Evolutionary conservation across 2,113 vertebrate genomes (phyloP), one percentile per base, ranked within the genome.

Genomic region (Galeopterus variegatus): DNA sequence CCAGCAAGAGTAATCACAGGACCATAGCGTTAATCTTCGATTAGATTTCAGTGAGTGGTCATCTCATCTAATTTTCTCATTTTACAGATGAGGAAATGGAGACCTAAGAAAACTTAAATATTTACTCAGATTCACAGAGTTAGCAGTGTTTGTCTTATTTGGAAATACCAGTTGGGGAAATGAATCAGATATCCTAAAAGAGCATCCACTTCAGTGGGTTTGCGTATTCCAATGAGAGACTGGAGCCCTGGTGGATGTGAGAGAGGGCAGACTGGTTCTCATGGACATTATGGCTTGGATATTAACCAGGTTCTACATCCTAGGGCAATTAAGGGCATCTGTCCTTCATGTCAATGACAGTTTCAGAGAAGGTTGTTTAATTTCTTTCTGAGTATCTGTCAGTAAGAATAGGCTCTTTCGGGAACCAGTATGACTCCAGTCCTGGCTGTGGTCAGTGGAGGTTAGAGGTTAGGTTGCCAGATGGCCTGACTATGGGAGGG

Each of bases 81-180:
- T 93, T 70, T 67, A 33, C 88, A 94, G 65, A 85, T 54, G 77
- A 96, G 72, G 62, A 90, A 91, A 92, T 82, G 54, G 62, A 93
- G 62, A 6, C n/a, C 54, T 80, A 77, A 83, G 70, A 88, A 65
- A 50, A 28, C n/a, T 24, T 33, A 65, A 56, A 28, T 50, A 88
- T 90, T 93, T 77, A 81, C 85, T n/a, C 12, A 75, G 54, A 69
- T 58, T 94, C 41, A 75, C 28, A 33, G 69, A 3, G 26, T 82
- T 88, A 54, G 21, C 7, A 11, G 24, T 24, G 24, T 86, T 87
- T 56, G n/a, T 65, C 31, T 36, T 31, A 56, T 64, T 72, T 50
- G 72, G 13, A 58, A 31, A 33, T 48, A 72, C 9, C 19, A 15
- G 31, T 64, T 86, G 48, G 4, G 73, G 65, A 58, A 48, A 84